Evolutionary conservation across 2,797 vertebrate species (phyloP), one percentile per base, ranked within the genome.

Genomic region (Tadarida brasiliensis): DNA sequence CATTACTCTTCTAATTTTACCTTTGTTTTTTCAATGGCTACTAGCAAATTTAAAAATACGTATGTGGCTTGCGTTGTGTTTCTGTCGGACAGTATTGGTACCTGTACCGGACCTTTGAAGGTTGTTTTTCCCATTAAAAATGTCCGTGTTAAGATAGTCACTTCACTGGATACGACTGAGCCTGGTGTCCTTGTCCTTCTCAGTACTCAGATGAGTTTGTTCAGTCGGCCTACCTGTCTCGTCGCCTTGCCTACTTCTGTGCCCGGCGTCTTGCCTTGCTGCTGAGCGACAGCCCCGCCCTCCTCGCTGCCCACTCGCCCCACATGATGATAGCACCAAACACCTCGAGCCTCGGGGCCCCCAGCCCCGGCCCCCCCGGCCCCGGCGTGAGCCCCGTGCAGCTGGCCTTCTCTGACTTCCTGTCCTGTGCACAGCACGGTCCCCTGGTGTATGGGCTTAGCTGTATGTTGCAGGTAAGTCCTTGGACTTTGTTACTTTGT

Each of bases 151-250:
- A 2, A 5, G 19, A 11, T 63, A 61, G 80, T 5, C 17, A 7
- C 19, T 54, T 84, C n/a, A 26, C 44, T 0, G 2, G 35, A 11
- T 0, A 0, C 67, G 86, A 70, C 91, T 71, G 35, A 15, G 17
- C 15, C 80, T 16, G 59, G 44, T 63, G 16, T 63, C n/a, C 49
- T 92, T 92, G 67, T 94, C 0, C 61, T 44, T 94, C 97, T n/a
- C 97, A 99, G 98, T 98, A 98, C 80, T 98, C 98, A 0, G 98
- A 99, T 39, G 98, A 99, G 83, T 99, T 99, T 93, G 98, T 99
- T 22, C 98, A 98, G 92, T 99, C 98, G 2, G 98, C 98, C 78
- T 99, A 99, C 96, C 96, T 99, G 59, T 98, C 98, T 33, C 98
- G 98, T 12, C 98, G 98, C 91, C 98, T 99, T 10, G 98, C 98